Base-by-base conservation (phyloP, 2,888 invertebrate genomes). In the Nezara viridula region DNA sequence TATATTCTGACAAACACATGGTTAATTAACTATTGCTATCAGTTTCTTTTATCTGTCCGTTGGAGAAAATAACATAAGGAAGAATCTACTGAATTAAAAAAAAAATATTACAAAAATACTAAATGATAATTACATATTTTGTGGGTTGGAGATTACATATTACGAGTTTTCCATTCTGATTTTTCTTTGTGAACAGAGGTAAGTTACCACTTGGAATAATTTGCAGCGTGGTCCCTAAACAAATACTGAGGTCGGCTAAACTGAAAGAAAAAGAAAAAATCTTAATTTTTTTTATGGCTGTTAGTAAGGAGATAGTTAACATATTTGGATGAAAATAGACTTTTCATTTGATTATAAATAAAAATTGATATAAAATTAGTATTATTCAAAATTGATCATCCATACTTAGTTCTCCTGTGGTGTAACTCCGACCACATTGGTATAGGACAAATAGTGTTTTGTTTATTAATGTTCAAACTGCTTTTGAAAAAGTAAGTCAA, bases 61-160 rank as follows among this genome's bases (percentile, higher is more conserved):
- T n/a, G n/a, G 2, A n/a, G 9, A 55, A 55, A 10, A 55, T 3
- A 50, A 1, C 10, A n/a, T 55, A 60, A 5, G 27, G 4, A 7
- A 73, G 37, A 32, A 32, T n/a, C 14, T 47, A 60, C 37, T 55
- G 37, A 87, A 66, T 66, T 24, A 10, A 60, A 21, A 27, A 66
- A 44, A 40, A 85, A 44, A 60, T 44, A 40, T 81, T 66, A 89
- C 50, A 86, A 27, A 90, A 86, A 37, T 21, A 24, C 85, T 21
- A 50, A 44, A 52, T 32, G 19, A 49, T 49, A 94, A 95, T 94
- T 94, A 98, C 98, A 94, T 98, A 98, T 94, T 99, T 98, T 6
- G 99, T 99, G n/a, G 97, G 96, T 93, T 99, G 99, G 89, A 99
- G 94, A 94, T 99, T 99, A 91, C 99, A 97, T 91, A 99, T 97